Conservation (phyloP, 2,888 invertebrate genomes). For the Ephialtes manifestator region DNA sequence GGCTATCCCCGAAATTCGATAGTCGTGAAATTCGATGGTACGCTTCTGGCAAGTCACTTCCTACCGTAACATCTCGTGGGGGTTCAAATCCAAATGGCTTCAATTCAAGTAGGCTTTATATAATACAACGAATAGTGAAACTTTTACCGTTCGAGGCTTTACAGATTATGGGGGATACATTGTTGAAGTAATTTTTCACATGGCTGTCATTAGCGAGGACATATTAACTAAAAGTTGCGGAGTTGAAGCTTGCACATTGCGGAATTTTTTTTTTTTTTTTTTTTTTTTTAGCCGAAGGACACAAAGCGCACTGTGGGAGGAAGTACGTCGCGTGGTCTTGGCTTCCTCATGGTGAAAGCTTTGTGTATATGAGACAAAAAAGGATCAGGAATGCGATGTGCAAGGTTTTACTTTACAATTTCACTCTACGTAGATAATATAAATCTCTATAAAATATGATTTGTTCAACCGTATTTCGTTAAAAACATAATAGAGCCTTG, state of each 20-base stretch:
- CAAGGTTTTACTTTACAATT: too few species aligned
- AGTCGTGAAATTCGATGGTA: conserved; percentile 57
- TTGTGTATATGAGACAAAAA: too few species aligned
- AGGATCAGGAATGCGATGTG: too few species aligned
- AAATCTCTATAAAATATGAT: too few species aligned
- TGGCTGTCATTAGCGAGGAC: background rate
- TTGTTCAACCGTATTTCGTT: too few species aligned
- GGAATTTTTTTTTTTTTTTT: too few species aligned
- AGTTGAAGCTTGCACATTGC: background rate
- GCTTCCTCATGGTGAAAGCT: too few species aligned
- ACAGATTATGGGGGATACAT: background rate
- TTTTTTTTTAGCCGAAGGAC: too few species aligned
- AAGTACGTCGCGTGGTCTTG: too few species aligned
- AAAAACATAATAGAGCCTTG: too few species aligned
- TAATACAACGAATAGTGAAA: background rate
- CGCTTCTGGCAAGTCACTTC: conserved; percentile 43
- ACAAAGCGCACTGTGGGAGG: too few species aligned
- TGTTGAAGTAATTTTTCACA: background rate
- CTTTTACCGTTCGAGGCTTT: background rate
- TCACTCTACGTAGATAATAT: too few species aligned
- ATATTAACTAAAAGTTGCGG: background rate
- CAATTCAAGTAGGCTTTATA: background rate
- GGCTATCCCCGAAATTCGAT: conserved; percentile 39
- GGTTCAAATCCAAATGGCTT: conserved; percentile 15
- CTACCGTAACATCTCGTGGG: conserved; percentile 22